Conservation (phyloP, 2,888 invertebrate genomes). For the Ischnus inquisitorius region DNA sequence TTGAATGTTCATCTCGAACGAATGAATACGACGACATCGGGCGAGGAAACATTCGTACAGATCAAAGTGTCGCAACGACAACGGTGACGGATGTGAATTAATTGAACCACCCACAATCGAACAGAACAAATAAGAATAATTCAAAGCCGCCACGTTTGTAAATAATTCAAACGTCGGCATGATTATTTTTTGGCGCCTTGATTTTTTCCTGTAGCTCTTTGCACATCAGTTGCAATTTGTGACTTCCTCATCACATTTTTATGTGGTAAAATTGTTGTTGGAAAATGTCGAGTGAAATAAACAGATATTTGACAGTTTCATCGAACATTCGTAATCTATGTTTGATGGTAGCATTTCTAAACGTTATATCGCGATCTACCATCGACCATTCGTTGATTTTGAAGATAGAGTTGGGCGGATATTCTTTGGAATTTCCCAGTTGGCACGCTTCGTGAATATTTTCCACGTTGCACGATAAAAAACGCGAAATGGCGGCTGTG, state of each 20-base stretch:
- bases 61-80: neutral
- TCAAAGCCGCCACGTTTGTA: too few relatives aligned
- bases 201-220: too few relatives aligned
- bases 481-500: neutral
- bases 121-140: neutral
- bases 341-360: too few relatives aligned
- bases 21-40: neutral
- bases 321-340: too few relatives aligned
- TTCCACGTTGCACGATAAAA: neutral
- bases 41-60: neutral
- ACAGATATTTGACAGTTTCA: too few relatives aligned
- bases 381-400: conserved; percentile 17
- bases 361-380: too few relatives aligned
- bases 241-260: too few relatives aligned
- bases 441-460: neutral
- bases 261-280: too few relatives aligned
- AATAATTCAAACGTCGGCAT: too few relatives aligned
- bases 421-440: neutral
- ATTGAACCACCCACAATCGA: neutral
- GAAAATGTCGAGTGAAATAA: too few relatives aligned
- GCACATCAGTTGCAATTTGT: too few relatives aligned
- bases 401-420: neutral
- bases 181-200: too few relatives aligned
- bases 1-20: neutral
- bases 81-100: neutral